These are phyloP conservation scores for Paradoxurus hermaphroditus DNA, from an alignment of 2,113 vertebrate genomes.

Conservation along the genomic window DNA sequence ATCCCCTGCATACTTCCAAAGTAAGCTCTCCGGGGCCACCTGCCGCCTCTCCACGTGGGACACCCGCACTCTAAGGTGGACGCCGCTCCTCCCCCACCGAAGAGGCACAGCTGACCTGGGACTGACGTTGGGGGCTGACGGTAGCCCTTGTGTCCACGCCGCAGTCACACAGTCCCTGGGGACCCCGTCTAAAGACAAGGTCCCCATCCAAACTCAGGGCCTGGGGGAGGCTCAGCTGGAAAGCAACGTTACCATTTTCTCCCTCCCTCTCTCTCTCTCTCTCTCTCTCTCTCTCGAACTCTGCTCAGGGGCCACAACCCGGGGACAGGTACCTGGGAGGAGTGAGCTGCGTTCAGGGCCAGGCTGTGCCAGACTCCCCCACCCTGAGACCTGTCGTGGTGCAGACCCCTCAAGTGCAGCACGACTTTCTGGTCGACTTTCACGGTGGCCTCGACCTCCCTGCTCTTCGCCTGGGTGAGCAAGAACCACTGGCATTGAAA, in stretches of 20 bases:
- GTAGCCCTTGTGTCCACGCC: constrained; percentile 72
- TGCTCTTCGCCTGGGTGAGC: constrained; percentile 77
- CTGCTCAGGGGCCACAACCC: neutral
- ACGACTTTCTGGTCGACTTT: constrained; percentile 81
- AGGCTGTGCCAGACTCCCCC: constrained; percentile 75
- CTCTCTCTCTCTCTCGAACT: no score
- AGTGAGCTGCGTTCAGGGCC: constrained; percentile 81
- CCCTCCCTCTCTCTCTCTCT: no score
- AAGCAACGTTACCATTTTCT: constrained; percentile 44
- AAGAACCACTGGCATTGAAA: neutral
- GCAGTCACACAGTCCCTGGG: constrained; percentile 78
- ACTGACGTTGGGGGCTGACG: constrained; percentile 75
- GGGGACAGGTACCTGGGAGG: constrained; percentile 82
- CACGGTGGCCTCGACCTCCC: constrained; percentile 80
- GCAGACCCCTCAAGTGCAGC: constrained; percentile 80
- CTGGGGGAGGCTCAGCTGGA: constrained; percentile 84
- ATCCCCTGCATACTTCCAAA: accelerated
- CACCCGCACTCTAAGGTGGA: neutral
- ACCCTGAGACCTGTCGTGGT: constrained; percentile 75
- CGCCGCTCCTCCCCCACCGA: neutral
- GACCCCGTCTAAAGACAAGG: constrained; percentile 76
- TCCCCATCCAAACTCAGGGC: constrained; percentile 82
- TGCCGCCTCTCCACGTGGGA: neutral
- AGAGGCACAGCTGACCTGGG: constrained; percentile 75
- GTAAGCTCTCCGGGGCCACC: neutral